These are phyloP conservation scores for Meteorus cinctellus DNA, from an alignment of 2,888 invertebrate species.

Conservation along the genomic window DNA sequence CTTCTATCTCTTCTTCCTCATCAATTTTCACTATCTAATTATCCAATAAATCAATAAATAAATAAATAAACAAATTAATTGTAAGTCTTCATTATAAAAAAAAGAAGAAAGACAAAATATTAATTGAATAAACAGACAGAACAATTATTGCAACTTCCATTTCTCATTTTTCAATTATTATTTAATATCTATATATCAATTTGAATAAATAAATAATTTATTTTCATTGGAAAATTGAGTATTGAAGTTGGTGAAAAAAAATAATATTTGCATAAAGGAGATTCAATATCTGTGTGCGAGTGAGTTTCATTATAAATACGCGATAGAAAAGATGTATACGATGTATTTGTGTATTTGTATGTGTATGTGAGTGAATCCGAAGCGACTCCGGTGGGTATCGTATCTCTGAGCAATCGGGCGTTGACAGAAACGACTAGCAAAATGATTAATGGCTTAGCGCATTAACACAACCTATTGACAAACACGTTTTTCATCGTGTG, in stretches of 20 bases:
- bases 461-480: conserved; percentile 74
- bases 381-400: background rate
- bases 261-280: background rate
- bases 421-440: conserved; percentile 61
- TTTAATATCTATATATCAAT: too few relatives aligned
- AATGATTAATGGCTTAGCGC: conserved; percentile 75
- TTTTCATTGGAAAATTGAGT: background rate
- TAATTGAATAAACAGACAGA: too few relatives aligned
- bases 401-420: conserved; percentile 3
- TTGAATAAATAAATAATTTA: conserved; percentile 2
- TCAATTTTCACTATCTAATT: too few relatives aligned
- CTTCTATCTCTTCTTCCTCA: too few relatives aligned
- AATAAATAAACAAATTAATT: too few relatives aligned
- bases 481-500: conserved; percentile 69
- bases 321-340: background rate
- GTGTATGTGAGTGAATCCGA: background rate
- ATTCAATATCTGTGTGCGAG: background rate
- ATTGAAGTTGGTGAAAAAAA: background rate
- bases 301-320: background rate
- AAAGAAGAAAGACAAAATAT: too few relatives aligned
- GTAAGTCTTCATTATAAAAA: too few relatives aligned
- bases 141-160: too few relatives aligned
- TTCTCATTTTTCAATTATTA: too few relatives aligned
- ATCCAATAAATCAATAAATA: too few relatives aligned
- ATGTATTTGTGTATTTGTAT: too few relatives aligned